phyloP scores from a whole-genome alignment of 2,113 vertebrate genomes.

The Paradoxurus hermaphroditus region DNA sequence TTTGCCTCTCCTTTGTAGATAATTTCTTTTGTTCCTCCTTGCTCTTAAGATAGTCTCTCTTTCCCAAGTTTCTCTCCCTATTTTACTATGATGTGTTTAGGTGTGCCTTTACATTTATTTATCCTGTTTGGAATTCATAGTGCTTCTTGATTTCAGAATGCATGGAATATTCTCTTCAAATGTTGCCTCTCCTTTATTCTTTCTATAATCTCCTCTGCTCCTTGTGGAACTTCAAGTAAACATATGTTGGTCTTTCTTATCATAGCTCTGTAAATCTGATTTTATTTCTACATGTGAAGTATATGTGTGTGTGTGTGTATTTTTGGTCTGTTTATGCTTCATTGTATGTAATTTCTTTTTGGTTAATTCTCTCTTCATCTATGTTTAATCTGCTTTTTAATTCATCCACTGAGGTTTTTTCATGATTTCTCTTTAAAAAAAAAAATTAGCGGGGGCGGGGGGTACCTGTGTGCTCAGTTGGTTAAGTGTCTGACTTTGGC shows the following conservation, averaged over 20 bases:
- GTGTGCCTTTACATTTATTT: not conserved
- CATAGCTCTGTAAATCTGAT: not conserved
- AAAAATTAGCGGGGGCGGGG: not conserved
- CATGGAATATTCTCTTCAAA: not conserved
- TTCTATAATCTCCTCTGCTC: not conserved
- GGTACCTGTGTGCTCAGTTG: no score
- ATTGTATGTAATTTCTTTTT: not conserved
- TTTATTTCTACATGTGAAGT: not conserved
- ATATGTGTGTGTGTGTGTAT: not conserved
- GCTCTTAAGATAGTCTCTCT: not conserved
- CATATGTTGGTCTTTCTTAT: not conserved
- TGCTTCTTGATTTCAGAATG: conserved; percentile 12
- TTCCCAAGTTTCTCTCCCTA: not conserved
- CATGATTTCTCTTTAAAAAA: not conserved
- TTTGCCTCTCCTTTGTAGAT: not conserved
- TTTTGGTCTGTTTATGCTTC: not conserved
- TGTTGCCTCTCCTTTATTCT: not conserved
- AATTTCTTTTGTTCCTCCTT: not conserved
- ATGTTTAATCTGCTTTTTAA: not conserved
- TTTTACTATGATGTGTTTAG: not conserved
- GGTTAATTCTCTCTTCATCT: not conserved
- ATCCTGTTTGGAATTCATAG: not conserved
- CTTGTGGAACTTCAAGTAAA: not conserved
- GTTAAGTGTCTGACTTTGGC: no score
- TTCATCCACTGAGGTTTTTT: not conserved